Evolutionary conservation across 2,888 invertebrate species (phyloP).

Genomic region (Micoletzkya japonica): DNA sequence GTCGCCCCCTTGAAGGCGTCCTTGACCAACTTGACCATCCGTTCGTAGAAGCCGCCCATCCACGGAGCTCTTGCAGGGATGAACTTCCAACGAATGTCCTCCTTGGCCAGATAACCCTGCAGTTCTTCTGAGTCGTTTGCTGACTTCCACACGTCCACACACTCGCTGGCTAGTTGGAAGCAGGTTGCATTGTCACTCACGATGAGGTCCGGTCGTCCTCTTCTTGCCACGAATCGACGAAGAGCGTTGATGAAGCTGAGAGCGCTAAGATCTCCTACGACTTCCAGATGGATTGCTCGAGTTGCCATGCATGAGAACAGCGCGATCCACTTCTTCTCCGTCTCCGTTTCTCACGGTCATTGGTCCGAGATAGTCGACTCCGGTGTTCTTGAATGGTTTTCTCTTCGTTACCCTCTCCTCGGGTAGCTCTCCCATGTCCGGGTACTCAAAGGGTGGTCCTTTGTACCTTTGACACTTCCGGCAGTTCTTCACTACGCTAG

Average conservation of each 20-base stretch:
- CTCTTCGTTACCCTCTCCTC: constrained; percentile 48
- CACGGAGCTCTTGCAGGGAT: constrained; percentile 65
- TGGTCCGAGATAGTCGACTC: constrained; percentile 65
- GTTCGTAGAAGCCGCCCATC: constrained; percentile 67
- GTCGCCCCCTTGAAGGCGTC: background rate
- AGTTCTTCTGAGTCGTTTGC: background rate
- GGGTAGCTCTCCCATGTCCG: constrained; percentile 62
- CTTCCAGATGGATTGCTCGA: constrained; percentile 64
- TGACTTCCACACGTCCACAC: constrained; percentile 37
- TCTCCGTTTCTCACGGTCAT: constrained; percentile 48
- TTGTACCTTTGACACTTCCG: constrained; percentile 51
- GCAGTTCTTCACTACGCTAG: constrained; percentile 50
- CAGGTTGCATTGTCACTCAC: constrained; percentile 64
- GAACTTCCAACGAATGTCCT: constrained; percentile 58
- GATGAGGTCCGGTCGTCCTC: constrained; percentile 57
- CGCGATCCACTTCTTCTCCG: constrained; percentile 59
- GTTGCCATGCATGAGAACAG: constrained; percentile 65
- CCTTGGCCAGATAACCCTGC: background rate
- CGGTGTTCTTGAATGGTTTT: constrained; percentile 56
- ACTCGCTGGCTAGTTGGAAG: constrained; percentile 55
- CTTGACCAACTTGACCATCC: constrained; percentile 58
- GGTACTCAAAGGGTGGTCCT: constrained; percentile 40
- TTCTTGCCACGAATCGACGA: constrained; percentile 59
- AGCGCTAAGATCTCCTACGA: constrained; percentile 56
- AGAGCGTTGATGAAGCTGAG: constrained; percentile 58